phyloP scores from a whole-genome alignment of 64 coral and sea anemone genomes.

The Dendronephthya gigantea region DNA sequence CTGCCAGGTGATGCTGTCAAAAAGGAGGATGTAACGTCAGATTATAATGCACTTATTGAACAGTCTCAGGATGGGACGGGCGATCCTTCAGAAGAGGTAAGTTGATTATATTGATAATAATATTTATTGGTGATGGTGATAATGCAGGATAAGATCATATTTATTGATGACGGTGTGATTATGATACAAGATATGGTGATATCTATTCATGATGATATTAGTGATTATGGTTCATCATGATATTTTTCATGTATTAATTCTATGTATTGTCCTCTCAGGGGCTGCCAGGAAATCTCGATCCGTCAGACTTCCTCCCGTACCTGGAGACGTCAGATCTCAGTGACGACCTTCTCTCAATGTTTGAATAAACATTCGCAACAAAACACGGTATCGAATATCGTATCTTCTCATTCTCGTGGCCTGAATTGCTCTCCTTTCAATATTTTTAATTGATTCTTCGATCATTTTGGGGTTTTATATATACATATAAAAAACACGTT shows the following conservation, averaged over 20 bases:
- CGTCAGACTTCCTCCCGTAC: neutral
- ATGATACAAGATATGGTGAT: neutral
- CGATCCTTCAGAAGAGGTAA: neutral
- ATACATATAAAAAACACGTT: no score
- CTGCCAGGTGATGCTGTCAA: neutral
- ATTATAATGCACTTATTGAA: neutral
- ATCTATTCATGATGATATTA: no score
- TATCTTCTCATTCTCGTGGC: neutral
- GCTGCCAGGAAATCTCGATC: neutral
- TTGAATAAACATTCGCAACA: neutral
- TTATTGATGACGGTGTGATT: neutral
- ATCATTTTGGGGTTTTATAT: neutral
- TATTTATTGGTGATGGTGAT: neutral
- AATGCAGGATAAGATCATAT: neutral
- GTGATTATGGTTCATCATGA: no score
- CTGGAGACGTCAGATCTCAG: neutral
- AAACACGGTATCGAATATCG: neutral
- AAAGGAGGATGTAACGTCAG: neutral
- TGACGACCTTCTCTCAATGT: constrained; percentile 5
- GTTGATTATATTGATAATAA: neutral
- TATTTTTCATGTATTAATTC: neutral
- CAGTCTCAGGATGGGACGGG: neutral
- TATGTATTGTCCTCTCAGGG: neutral
- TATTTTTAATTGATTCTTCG: neutral
- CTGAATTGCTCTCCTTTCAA: neutral